phyloP scores from a whole-genome alignment of 2,888 invertebrate genomes.

The Aphrophora alni region DNA sequence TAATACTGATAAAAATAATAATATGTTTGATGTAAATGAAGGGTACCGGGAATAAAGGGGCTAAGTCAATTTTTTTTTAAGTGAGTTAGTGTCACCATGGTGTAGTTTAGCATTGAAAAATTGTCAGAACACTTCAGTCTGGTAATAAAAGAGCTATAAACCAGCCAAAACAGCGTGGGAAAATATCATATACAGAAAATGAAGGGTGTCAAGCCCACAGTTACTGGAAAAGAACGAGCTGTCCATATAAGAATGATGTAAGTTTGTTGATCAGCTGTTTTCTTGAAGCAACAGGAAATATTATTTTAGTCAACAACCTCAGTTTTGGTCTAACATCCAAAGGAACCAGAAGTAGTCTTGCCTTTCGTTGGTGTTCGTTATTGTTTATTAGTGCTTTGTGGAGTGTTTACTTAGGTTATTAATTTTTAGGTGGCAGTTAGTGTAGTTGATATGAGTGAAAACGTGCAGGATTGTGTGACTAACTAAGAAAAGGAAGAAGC shows the following conservation, averaged over 20 bases:
- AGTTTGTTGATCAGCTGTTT: not conserved
- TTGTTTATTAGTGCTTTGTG: not conserved
- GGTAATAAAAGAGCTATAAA: not conserved
- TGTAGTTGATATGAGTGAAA: slow-evolving; percentile 13
- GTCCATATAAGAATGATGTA: not conserved
- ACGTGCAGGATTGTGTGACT: slow-evolving; percentile 10
- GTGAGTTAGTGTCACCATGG: not conserved
- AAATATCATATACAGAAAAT: not conserved
- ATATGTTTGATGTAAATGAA: too few species aligned
- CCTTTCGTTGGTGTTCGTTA: not conserved
- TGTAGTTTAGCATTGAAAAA: not conserved
- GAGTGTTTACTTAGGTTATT: not conserved
- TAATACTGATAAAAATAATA: too few species aligned
- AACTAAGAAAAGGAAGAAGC: slow-evolving; percentile 11
- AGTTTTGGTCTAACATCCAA: not conserved
- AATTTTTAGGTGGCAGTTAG: not conserved
- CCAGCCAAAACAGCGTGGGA: slow-evolving; percentile 7
- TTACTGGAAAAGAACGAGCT: not conserved
- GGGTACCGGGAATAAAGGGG: not conserved
- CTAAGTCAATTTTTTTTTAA: not conserved
- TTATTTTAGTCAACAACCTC: not conserved
- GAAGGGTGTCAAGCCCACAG: not conserved
- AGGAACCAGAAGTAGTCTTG: not conserved
- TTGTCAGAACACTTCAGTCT: not conserved
- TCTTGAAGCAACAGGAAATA: not conserved